Evolutionary conservation across 2,113 vertebrate genomes (phyloP).

Genomic region (Hippocampus barbouri): DNA sequence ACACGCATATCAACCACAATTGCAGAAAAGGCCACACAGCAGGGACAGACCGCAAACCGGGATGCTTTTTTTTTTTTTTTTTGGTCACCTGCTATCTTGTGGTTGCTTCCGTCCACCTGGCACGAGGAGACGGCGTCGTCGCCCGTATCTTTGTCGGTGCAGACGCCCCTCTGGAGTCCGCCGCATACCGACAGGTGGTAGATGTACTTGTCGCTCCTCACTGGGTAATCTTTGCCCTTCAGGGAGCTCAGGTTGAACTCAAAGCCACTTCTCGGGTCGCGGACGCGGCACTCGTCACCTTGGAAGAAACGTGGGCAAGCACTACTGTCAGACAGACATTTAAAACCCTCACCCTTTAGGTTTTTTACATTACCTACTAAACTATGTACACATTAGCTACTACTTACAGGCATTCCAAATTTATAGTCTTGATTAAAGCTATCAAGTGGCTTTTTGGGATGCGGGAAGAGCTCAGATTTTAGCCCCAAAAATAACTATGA

Average conservation of each 20-base stretch:
- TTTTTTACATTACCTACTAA: too few relatives aligned
- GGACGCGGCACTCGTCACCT: conserved; percentile 85
- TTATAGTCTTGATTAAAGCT: too few relatives aligned
- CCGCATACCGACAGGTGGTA: conserved; percentile 87
- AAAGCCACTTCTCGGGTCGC: conserved; percentile 80
- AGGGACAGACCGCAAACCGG: not conserved
- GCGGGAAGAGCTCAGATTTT: too few relatives aligned
- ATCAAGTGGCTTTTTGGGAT: too few relatives aligned
- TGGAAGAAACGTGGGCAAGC: not conserved
- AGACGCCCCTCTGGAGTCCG: conserved; percentile 62
- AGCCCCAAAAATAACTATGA: too few relatives aligned
- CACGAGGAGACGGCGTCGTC: conserved; percentile 74
- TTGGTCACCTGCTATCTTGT: conserved; percentile 81
- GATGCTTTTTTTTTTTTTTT: not conserved
- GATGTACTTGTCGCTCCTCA: conserved; percentile 71
- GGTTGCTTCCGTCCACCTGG: conserved; percentile 65
- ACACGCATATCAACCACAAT: not conserved
- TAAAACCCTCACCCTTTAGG: not conserved
- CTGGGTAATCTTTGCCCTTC: conserved; percentile 65
- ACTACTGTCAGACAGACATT: not conserved
- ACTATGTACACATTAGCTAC: too few relatives aligned
- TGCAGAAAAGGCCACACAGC: not conserved
- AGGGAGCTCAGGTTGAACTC: conserved; percentile 81
- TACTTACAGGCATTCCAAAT: too few relatives aligned
- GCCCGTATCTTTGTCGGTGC: conserved; percentile 38